These are phyloP conservation scores for Prionace glauca DNA, from an alignment of 2,797 vertebrate species.

Conservation along the genomic window DNA sequence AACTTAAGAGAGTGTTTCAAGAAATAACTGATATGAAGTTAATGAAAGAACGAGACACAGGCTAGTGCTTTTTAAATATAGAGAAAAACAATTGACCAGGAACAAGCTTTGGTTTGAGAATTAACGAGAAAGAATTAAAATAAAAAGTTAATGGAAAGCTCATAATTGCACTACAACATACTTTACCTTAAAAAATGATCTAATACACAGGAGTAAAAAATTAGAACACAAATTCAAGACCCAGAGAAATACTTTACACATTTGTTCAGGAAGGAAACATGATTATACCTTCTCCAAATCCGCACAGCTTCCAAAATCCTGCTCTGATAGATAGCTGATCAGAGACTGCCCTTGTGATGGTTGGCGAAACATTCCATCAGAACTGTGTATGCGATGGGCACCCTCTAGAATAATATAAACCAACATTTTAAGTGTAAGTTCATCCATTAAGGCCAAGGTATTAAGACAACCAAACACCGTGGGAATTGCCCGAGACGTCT, in stretches of 20 bases:
- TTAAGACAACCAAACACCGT: too few species aligned
- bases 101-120: not conserved
- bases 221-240: not conserved
- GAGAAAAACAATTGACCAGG: not conserved
- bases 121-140: not conserved
- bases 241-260: not conserved
- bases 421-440: not conserved
- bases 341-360: conserved; percentile 93
- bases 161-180: not conserved
- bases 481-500: too few species aligned
- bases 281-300: conserved; percentile 88
- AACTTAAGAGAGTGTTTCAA: not conserved
- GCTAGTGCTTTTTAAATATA: not conserved
- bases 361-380: conserved; percentile 88
- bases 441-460: not conserved
- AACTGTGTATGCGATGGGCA: conserved; percentile 57
- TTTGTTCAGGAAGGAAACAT: not conserved
- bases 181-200: not conserved
- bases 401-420: conserved; percentile 57
- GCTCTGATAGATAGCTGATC: conserved; percentile 96
- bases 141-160: not conserved
- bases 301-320: conserved; percentile 97
- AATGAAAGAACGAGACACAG: not conserved
- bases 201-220: not conserved
- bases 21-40: not conserved